phyloP scores from a whole-genome alignment of 2,797 vertebrate species.

The Sciaenops ocellatus region DNA sequence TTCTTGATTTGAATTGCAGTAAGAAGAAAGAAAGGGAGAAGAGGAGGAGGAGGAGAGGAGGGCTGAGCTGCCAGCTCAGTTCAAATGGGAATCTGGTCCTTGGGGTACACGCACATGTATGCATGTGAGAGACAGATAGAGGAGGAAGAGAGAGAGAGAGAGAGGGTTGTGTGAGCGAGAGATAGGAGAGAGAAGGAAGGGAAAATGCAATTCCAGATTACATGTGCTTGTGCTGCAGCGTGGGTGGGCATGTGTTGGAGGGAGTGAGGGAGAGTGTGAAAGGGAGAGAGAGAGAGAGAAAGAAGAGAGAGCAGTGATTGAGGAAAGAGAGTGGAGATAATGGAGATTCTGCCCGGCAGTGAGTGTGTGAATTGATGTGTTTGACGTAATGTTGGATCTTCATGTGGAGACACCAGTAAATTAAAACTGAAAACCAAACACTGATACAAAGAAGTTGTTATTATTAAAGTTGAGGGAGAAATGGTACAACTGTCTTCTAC shows the following conservation, averaged over 20 bases:
- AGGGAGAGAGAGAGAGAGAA: slow-evolving; percentile 1
- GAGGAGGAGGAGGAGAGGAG: slow-evolving; percentile 10
- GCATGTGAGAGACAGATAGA: slow-evolving; percentile 57
- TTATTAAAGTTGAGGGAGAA: slow-evolving; percentile 45
- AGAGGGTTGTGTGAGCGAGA: slow-evolving; percentile 6
- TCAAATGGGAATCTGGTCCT: slow-evolving; percentile 75
- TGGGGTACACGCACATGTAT: slow-evolving; percentile 62
- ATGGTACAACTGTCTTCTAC: neutral
- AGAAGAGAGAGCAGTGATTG: slow-evolving; percentile 29
- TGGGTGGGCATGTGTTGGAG: slow-evolving; percentile 75
- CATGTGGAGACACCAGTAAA: slow-evolving; percentile 21
- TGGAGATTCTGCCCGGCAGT: slow-evolving; percentile 37
- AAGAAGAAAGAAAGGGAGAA: slow-evolving; percentile 15
- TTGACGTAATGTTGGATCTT: slow-evolving; percentile 52
- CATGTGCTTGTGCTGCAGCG: slow-evolving; percentile 77
- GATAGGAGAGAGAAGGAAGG: slow-evolving; percentile 39
- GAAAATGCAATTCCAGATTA: slow-evolving; percentile 70
- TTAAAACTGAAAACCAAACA: slow-evolving; percentile 44
- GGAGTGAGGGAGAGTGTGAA: slow-evolving; percentile 52
- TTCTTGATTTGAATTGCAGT: slow-evolving; percentile 48
- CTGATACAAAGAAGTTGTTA: slow-evolving; percentile 7
- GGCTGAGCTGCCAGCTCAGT: slow-evolving; percentile 63
- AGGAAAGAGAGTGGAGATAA: slow-evolving; percentile 43
- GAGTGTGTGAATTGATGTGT: slow-evolving; percentile 44
- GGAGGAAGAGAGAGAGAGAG: slow-evolving; percentile 26